Percentiles rank a stretch among this genome's conserved stretches.
Evolutionary conservation across 2,113 vertebrate genomes (phyloP).

Genomic region (Pachycephala philippinensis): DNA sequence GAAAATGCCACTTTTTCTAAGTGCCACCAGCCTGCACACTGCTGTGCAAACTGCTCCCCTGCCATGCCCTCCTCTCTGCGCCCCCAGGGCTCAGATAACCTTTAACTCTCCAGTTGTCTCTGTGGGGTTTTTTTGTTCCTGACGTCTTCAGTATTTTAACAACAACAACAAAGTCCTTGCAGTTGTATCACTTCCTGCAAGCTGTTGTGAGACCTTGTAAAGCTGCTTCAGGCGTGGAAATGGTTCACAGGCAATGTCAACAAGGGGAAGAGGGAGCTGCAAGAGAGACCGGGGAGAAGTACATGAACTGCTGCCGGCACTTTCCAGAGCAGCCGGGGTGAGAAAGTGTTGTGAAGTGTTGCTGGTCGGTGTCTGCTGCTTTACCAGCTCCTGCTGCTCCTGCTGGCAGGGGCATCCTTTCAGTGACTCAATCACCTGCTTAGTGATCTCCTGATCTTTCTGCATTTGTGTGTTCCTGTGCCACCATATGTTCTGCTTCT

Average conservation of each 20-base stretch:
- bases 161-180: background rate
- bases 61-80: constrained; percentile 15
- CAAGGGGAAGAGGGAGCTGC: background rate
- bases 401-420: background rate
- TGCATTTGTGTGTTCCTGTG: background rate
- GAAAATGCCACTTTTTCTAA: constrained; percentile 24
- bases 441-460: background rate
- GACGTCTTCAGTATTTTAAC: constrained; percentile 8
- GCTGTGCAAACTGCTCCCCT: constrained; percentile 17
- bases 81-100: constrained; percentile 20
- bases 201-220: constrained; percentile 10
- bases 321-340: background rate
- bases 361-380: background rate
- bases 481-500: background rate
- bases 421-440: background rate
- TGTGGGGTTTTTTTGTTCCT: background rate
- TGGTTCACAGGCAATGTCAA: constrained; percentile 25
- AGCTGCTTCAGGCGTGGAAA: background rate
- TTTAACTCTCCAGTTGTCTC: background rate
- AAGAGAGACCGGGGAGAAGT: background rate
- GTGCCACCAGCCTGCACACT: background rate
- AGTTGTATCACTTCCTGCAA: background rate
- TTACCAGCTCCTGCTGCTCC: background rate
- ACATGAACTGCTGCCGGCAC: background rate
- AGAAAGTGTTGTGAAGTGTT: background rate